Evolutionary conservation across 2,888 invertebrate species (phyloP), one percentile per base, ranked within the genome.

Genomic region (Cryptocephalus moraei): DNA sequence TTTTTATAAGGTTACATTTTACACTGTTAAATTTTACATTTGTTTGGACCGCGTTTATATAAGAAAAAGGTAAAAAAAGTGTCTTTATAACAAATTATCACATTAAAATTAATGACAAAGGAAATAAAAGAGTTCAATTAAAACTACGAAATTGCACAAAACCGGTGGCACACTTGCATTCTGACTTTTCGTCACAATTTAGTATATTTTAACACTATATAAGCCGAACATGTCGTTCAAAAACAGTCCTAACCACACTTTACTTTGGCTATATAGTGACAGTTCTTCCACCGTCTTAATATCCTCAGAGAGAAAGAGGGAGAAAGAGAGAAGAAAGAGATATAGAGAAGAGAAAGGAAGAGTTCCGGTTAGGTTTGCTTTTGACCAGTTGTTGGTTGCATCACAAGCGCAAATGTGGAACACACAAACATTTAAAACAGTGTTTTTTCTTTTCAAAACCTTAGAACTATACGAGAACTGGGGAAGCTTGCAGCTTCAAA

Each of bases 391-490:
- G 56, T 58, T 57, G 58, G 58, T 61, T 65, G 63, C 57, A 54
- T 61, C 42, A 62, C 62, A 69, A 69, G 69, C 69, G 65, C 62
- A 66, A 67, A 68, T 67, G 68, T 69, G 68, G 67, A 62, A 70
- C 69, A 70, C 69, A 68, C 69, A 69, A 69, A 70, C 68, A 70
- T 70, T 69, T 66, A 70, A 69, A 70, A 70, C 69, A 68, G 66
- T 68, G 68, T 68, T 67, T 64, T 10, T 40, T 40, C 14, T 14
- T 13, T 10, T 61, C 61, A 64, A 67, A 67, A 67, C 56, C 65
- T 65, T 68, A 62, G 54, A 58, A 61, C 64, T 65, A 42, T 12
- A 65, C 56, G 38, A 64, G 60, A 62, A 57, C 57, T 32, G 56
- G 60, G 58, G 56, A 62, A 62, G 59, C 59, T 57, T 49, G 44